These are phyloP conservation scores for Luffia ferchaultella DNA, from an alignment of 2,888 invertebrate genomes.

Conservation along the genomic window DNA sequence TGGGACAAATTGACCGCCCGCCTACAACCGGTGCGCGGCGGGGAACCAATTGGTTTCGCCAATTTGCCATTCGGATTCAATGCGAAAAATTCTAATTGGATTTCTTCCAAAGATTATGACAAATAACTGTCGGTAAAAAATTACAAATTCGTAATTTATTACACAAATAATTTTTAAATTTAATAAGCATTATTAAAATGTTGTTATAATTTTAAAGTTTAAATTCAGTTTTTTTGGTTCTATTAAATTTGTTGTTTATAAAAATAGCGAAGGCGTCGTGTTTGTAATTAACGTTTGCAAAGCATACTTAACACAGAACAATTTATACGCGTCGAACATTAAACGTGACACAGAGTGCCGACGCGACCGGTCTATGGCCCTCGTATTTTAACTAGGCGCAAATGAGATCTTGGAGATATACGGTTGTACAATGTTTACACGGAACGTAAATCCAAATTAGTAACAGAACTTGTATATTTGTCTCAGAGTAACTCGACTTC, in stretches of 20 bases:
- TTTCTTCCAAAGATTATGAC: neutral
- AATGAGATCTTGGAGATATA: neutral
- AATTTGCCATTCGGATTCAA: slow-evolving; percentile 28
- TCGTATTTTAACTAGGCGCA: neutral
- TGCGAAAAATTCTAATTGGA: slow-evolving; percentile 20
- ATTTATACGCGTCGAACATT: no score
- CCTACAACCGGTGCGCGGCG: slow-evolving; percentile 21
- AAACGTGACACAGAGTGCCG: neutral
- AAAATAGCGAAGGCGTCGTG: no score
- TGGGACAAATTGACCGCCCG: slow-evolving; percentile 32
- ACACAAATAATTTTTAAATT: no score
- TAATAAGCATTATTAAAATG: no score
- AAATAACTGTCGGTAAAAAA: no score
- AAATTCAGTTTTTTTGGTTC: no score
- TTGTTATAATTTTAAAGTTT: no score
- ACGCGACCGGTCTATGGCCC: neutral
- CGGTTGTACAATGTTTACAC: neutral
- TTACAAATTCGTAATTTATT: no score
- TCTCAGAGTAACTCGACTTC: neutral
- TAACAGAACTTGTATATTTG: neutral
- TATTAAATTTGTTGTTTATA: no score
- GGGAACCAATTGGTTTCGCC: slow-evolving; percentile 30
- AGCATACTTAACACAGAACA: no score
- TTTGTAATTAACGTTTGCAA: no score
- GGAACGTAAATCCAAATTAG: neutral